These are phyloP conservation scores for Ophiothrix spiculata DNA, from an alignment of 35 echinoderm and acorn worm species.

Conservation along the genomic window DNA sequence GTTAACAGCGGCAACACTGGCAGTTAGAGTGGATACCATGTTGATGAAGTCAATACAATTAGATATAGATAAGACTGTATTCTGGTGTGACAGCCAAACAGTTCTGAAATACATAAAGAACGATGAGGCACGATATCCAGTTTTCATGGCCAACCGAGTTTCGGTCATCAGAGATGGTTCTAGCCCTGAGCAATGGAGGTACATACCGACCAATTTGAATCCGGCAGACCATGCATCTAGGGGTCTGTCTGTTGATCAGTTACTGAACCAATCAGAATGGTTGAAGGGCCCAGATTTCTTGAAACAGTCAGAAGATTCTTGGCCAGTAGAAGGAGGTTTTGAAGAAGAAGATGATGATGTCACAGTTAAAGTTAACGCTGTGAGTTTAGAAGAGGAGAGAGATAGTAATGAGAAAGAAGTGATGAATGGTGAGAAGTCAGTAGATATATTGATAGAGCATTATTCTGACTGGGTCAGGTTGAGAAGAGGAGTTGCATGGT, in stretches of 20 bases:
- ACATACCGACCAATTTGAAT: slow-evolving; percentile 8
- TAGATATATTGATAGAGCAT: slow-evolving; percentile 23
- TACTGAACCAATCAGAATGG: slow-evolving; percentile 6
- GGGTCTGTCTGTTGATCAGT: neutral
- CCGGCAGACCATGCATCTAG: slow-evolving; percentile 53
- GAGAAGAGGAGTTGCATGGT: slow-evolving; percentile 33
- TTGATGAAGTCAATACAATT: slow-evolving; percentile 26
- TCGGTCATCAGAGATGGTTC: slow-evolving; percentile 37
- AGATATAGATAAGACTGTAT: slow-evolving; percentile 17
- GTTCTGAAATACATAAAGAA: slow-evolving; percentile 55
- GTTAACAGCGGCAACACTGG: slow-evolving; percentile 33
- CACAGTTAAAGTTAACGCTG: neutral
- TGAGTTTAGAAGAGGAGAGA: neutral
- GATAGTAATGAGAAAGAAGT: neutral
- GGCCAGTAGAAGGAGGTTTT: neutral
- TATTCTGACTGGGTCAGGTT: slow-evolving; percentile 37
- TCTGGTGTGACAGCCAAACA: slow-evolving; percentile 67
- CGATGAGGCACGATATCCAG: slow-evolving; percentile 41
- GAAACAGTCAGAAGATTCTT: neutral
- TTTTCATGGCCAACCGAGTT: slow-evolving; percentile 53
- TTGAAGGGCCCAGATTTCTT: slow-evolving; percentile 43
- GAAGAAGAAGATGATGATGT: neutral
- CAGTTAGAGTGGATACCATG: slow-evolving; percentile 26
- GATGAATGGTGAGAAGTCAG: too few species aligned
- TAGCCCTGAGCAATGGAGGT: neutral